A percentile compares a stretch with the other conserved stretches of the same genome.
Evolutionary conservation across 2,797 vertebrate species (phyloP).

Genomic region (Chaenodraco wilsoni): DNA sequence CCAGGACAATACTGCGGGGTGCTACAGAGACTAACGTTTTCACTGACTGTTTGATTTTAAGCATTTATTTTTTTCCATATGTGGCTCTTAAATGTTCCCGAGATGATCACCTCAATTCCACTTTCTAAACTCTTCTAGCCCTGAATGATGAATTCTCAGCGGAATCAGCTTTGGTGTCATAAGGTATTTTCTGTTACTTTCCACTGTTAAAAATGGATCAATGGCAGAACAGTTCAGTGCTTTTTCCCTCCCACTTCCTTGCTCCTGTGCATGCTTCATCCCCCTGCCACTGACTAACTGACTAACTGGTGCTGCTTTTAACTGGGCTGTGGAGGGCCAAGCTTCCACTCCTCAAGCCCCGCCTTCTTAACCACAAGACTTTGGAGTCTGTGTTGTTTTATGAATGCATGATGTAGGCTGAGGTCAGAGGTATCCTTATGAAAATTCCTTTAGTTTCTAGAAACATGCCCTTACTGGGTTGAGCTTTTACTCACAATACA

Average conservation of each 20-base stretch:
- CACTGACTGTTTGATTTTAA: conserved; percentile 70
- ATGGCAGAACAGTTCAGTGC: conserved; percentile 27
- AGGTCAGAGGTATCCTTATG: conserved; percentile 59
- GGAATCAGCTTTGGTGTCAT: conserved; percentile 43
- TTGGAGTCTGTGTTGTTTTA: conserved; percentile 69
- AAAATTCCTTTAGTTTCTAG: conserved; percentile 61
- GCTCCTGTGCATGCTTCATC: conserved; percentile 43
- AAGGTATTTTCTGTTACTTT: conserved; percentile 51
- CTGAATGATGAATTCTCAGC: conserved; percentile 43
- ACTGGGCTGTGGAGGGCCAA: conserved; percentile 72
- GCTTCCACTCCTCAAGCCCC: conserved; percentile 70
- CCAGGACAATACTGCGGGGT: conserved; percentile 66
- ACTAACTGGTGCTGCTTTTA: conserved; percentile 83
- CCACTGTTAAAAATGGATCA: conserved; percentile 57
- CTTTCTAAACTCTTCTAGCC: conserved; percentile 63
- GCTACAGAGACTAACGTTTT: conserved; percentile 73
- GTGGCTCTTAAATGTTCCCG: conserved; percentile 69
- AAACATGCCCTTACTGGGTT: conserved; percentile 37
- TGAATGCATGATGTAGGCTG: conserved; percentile 68
- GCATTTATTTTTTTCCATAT: conserved; percentile 26
- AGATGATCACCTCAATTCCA: conserved; percentile 71
- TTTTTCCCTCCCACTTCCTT: conserved; percentile 4
- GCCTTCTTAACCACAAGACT: conserved; percentile 71
- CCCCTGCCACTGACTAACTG: conserved; percentile 66
- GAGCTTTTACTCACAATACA: conserved; percentile 50